phyloP scores from a whole-genome alignment of 2,797 vertebrate genomes.

The Phrynocephalus guinanensis region DNA sequence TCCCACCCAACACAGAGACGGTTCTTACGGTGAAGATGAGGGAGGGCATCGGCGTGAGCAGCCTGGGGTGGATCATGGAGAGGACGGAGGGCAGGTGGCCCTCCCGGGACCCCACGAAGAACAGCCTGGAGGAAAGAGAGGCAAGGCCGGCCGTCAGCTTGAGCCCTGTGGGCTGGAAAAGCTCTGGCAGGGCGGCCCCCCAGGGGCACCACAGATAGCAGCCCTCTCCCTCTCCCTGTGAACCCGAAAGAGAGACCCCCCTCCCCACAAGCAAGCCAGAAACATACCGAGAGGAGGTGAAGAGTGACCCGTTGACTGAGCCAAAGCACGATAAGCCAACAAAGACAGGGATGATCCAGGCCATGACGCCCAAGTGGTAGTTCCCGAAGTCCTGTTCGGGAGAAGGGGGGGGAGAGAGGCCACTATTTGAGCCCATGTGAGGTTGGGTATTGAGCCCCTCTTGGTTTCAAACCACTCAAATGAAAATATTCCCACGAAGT shows the following conservation, averaged over 20 bases:
- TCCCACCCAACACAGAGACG: rapidly evolving
- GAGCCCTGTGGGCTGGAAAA: too few relatives aligned
- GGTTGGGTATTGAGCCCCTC: too few relatives aligned
- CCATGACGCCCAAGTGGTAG: constrained; percentile 90
- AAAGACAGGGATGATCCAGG: constrained; percentile 97
- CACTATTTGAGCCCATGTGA: too few relatives aligned
- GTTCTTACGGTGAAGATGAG: constrained; percentile 92
- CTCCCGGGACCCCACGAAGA: constrained; percentile 94
- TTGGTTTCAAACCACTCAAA: too few relatives aligned
- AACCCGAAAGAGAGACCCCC: too few relatives aligned
- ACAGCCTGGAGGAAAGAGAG: constrained; percentile 82
- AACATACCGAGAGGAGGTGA: constrained; percentile 94
- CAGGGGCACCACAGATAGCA: too few relatives aligned
- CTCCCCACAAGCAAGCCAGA: constrained; percentile 5
- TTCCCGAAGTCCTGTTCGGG: constrained; percentile 91
- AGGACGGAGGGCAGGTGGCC: constrained; percentile 95
- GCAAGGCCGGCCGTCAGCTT: background rate
- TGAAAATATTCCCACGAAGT: too few relatives aligned
- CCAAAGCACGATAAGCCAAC: constrained; percentile 97
- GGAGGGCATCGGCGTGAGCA: constrained; percentile 92
- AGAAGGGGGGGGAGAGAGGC: background rate
- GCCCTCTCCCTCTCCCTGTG: too few relatives aligned
- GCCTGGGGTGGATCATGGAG: constrained; percentile 95
- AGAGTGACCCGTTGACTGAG: constrained; percentile 96
- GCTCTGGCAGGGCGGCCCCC: rapidly evolving